These are phyloP conservation scores for Saturnia japonica DNA, from an alignment of 2,888 invertebrate genomes.

Conservation along the genomic window DNA sequence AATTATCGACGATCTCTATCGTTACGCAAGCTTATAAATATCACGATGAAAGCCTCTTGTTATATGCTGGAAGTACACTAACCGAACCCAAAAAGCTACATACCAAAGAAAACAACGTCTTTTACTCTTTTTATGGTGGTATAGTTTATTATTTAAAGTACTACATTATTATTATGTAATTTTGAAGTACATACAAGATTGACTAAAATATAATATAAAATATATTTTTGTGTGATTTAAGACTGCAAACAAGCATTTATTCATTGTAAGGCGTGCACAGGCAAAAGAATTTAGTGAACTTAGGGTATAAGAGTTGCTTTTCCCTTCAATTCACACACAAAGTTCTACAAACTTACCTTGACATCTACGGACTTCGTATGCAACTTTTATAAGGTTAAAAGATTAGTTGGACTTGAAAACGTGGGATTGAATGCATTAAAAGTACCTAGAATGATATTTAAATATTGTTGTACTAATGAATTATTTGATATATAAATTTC, in stretches of 20 bases:
- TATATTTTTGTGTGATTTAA: background rate
- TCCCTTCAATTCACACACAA: slow-evolving; percentile 41
- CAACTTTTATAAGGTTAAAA: slow-evolving; percentile 49
- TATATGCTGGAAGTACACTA: no score
- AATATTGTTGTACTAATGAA: background rate
- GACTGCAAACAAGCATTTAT: background rate
- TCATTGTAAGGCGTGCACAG: background rate
- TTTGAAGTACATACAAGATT: background rate
- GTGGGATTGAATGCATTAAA: background rate
- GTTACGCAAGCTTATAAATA: background rate
- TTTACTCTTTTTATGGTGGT: background rate
- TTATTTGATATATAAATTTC: background rate
- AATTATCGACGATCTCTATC: background rate
- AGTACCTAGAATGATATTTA: background rate
- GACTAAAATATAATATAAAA: background rate
- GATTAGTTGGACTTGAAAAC: slow-evolving; percentile 32
- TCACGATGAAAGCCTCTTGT: background rate
- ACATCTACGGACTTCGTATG: slow-evolving; percentile 49
- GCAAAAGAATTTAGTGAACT: slow-evolving; percentile 11
- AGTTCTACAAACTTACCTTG: slow-evolving; percentile 53
- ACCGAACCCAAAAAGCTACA: no score
- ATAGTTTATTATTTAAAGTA: background rate
- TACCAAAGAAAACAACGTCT: no score
- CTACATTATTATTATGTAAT: background rate
- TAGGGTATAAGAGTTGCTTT: slow-evolving; percentile 37